A percentile compares a stretch with the other conserved stretches of the same genome.
Evolutionary conservation across 2,888 invertebrate species (phyloP).

Genomic region (Lasioglossum vierecki): DNA sequence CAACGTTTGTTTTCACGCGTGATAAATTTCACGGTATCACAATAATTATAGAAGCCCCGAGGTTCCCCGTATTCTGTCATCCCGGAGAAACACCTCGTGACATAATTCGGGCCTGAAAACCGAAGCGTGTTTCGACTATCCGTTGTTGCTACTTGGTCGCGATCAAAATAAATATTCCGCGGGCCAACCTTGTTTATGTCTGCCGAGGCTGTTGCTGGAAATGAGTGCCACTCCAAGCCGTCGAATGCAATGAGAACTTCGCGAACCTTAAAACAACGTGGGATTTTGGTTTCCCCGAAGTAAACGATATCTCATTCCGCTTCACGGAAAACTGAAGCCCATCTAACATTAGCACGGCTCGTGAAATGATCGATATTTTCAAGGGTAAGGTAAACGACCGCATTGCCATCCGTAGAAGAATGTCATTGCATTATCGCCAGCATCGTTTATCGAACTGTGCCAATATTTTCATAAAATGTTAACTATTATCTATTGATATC

Average conservation of each 20-base stretch:
- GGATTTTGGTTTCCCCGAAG: background rate
- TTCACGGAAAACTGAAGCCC: background rate
- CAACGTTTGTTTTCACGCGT: slow-evolving; percentile 35
- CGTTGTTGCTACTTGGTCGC: background rate
- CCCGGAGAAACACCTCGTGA: background rate
- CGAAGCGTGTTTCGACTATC: background rate
- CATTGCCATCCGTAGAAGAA: slow-evolving; percentile 30
- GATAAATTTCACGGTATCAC: slow-evolving; percentile 57
- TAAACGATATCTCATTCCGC: background rate
- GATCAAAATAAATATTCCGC: background rate
- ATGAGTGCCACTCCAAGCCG: background rate
- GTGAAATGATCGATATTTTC: background rate
- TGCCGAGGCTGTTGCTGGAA: background rate
- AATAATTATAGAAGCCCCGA: slow-evolving; percentile 55
- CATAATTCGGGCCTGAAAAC: slow-evolving; percentile 5
- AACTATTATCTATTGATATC: no score
- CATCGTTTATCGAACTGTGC: background rate
- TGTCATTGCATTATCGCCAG: background rate
- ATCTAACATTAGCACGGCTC: background rate
- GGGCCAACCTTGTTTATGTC: background rate
- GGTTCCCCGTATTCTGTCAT: slow-evolving; percentile 23
- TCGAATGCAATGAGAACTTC: background rate
- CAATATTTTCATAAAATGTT: no score
- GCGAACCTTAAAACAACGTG: background rate
- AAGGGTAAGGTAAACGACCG: slow-evolving; percentile 10